Evolutionary conservation across 1,140 invertebrate species (phyloP).

Genomic region (Zaprionus taronus): DNA sequence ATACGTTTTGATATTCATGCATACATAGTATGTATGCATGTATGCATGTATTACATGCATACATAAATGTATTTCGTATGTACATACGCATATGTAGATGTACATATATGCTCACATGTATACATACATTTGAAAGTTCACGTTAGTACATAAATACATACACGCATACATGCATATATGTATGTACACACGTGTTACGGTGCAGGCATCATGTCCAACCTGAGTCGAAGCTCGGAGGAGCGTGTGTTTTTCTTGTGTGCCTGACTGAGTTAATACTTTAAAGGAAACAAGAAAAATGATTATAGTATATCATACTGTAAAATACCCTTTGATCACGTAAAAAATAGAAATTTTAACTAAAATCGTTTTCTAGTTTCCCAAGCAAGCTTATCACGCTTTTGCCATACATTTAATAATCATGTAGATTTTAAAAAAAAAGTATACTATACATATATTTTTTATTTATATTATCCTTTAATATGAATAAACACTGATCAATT

Average conservation of each 20-base stretch:
- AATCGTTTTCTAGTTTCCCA: no score
- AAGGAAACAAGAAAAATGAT: not conserved
- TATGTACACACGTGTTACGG: not conserved
- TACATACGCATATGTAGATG: not conserved
- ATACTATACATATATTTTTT: no score
- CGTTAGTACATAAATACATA: not conserved
- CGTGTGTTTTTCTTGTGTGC: constrained; percentile 4
- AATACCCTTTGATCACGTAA: not conserved
- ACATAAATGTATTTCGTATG: not conserved
- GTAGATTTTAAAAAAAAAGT: no score
- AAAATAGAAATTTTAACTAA: no score
- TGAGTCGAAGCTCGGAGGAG: constrained; percentile 9
- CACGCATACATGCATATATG: not conserved
- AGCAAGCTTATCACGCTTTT: no score
- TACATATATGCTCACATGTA: not conserved
- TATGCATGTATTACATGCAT: no score
- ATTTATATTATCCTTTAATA: no score
- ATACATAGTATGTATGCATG: no score
- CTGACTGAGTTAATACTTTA: not conserved
- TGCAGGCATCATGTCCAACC: constrained; percentile 10
- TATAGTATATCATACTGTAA: not conserved
- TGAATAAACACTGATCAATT: no score
- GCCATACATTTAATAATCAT: no score
- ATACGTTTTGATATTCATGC: not conserved
- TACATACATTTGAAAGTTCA: not conserved